Evolutionary conservation across 2,888 invertebrate species (phyloP).

Genomic region (Amphipyra tragopoginis): DNA sequence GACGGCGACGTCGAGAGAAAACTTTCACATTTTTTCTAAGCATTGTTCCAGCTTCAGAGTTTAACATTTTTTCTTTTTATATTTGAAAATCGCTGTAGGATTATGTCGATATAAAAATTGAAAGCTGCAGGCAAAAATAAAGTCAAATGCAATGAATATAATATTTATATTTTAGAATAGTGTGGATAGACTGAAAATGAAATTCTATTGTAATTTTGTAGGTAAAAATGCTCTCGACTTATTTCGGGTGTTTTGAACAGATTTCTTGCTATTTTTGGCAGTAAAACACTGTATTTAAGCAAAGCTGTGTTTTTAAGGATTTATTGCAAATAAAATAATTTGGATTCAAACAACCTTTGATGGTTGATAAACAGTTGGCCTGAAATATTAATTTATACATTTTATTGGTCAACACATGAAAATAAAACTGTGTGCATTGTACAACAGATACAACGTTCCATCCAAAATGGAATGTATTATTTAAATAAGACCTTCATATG

Average conservation of each 20-base stretch:
- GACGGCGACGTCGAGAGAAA: slow-evolving; percentile 1
- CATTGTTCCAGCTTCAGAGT: too few relatives aligned
- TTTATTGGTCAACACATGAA: slow-evolving; percentile 13
- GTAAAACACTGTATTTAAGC: slow-evolving; percentile 15
- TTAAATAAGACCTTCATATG: slow-evolving; percentile 24
- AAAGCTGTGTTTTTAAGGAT: slow-evolving; percentile 21
- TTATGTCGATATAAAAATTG: too few relatives aligned
- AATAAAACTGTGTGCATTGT: slow-evolving; percentile 15
- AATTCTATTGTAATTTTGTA: slow-evolving; percentile 7
- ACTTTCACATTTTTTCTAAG: too few relatives aligned
- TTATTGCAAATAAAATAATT: slow-evolving; percentile 1
- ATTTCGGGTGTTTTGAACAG: slow-evolving; percentile 39
- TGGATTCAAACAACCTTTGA: background rate
- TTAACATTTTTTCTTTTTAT: too few relatives aligned
- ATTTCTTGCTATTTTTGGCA: slow-evolving; percentile 29
- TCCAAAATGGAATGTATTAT: slow-evolving; percentile 14
- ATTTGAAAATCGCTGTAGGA: too few relatives aligned
- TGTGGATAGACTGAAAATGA: too few relatives aligned
- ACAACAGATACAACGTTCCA: background rate
- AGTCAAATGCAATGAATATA: too few relatives aligned
- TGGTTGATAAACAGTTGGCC: background rate
- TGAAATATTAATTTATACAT: slow-evolving; percentile 17
- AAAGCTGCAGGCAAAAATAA: too few relatives aligned
- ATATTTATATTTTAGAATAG: too few relatives aligned
- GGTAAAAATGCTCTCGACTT: slow-evolving; percentile 28